These are phyloP conservation scores for Trichopria drosophilae DNA, from an alignment of 2,888 invertebrate genomes.

Conservation along the genomic window DNA sequence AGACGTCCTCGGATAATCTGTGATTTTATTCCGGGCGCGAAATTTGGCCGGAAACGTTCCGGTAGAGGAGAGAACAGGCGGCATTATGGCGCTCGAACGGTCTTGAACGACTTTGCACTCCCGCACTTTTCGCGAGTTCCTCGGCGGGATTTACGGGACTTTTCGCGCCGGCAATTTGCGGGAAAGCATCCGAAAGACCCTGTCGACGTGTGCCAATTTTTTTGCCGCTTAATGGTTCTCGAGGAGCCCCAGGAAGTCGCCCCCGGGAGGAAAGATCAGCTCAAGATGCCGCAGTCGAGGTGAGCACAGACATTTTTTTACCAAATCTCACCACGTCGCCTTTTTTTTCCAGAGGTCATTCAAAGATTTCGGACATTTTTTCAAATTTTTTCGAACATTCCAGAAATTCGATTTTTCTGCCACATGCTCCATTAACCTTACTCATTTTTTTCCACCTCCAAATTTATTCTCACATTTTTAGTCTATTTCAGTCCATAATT, in stretches of 20 bases:
- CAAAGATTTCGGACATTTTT: too few species aligned
- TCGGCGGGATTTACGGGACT: constrained; percentile 12
- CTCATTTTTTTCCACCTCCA: too few species aligned
- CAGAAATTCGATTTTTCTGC: too few species aligned
- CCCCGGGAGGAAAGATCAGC: constrained; percentile 5
- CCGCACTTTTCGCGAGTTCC: constrained; percentile 34
- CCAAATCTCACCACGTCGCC: too few species aligned
- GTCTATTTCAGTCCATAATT: too few species aligned
- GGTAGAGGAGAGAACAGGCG: constrained; percentile 31
- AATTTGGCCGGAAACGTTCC: constrained; percentile 9
- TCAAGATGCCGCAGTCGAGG: too few species aligned
- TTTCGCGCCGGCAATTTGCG: not conserved
- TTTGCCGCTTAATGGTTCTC: constrained; percentile 6
- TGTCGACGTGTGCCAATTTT: not conserved
- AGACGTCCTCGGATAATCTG: not conserved
- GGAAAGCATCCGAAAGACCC: not conserved
- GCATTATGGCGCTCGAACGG: constrained; percentile 53
- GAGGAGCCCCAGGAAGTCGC: constrained; percentile 1
- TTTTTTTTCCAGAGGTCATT: too few species aligned
- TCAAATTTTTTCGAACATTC: too few species aligned
- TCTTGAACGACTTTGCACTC: constrained; percentile 44
- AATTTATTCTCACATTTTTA: too few species aligned
- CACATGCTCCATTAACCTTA: too few species aligned
- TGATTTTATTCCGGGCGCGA: constrained; percentile 1
- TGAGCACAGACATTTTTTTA: too few species aligned